These are phyloP conservation scores for Calyptommatus sinebrachiatus DNA, from an alignment of 2,113 vertebrate genomes.

Conservation along the genomic window DNA sequence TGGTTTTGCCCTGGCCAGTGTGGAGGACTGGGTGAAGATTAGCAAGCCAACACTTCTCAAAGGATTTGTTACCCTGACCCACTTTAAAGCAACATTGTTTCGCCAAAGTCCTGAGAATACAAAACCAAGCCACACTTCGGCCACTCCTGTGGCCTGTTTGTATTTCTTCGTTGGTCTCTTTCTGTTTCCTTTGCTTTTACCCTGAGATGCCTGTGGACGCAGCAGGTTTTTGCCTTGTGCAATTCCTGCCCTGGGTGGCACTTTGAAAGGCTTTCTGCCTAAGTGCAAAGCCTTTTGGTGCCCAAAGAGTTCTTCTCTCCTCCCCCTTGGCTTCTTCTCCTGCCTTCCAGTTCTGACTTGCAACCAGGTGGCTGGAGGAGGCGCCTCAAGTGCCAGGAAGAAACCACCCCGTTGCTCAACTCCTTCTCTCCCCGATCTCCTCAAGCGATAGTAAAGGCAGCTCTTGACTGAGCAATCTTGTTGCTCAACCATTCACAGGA, in stretches of 20 bases:
- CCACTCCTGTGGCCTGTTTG: constrained; percentile 26
- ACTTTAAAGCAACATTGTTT: not conserved
- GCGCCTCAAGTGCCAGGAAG: not conserved
- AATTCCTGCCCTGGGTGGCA: not conserved
- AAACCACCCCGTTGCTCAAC: too few species aligned
- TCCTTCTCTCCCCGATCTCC: not conserved
- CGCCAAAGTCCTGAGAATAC: constrained; percentile 40
- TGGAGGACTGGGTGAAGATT: too few species aligned
- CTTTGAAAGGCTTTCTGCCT: not conserved
- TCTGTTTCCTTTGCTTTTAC: constrained; percentile 10
- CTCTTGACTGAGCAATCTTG: not conserved
- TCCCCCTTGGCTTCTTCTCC: not conserved
- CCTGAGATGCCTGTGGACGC: not conserved
- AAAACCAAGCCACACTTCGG: constrained; percentile 33
- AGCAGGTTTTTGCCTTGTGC: not conserved
- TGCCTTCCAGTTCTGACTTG: not conserved
- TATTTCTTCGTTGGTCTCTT: constrained; percentile 5
- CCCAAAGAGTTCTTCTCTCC: not conserved
- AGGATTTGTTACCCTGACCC: constrained; percentile 13
- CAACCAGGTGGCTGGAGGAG: too few species aligned
- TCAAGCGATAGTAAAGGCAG: not conserved
- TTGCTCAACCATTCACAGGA: not conserved
- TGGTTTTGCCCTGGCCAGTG: too few species aligned
- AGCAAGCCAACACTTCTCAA: not conserved
- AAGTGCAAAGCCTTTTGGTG: not conserved